Percentiles rank a stretch among this genome's conserved stretches.
Evolutionary conservation across 2,888 invertebrate genomes (phyloP).

Genomic region (Calliphora vomitoria): DNA sequence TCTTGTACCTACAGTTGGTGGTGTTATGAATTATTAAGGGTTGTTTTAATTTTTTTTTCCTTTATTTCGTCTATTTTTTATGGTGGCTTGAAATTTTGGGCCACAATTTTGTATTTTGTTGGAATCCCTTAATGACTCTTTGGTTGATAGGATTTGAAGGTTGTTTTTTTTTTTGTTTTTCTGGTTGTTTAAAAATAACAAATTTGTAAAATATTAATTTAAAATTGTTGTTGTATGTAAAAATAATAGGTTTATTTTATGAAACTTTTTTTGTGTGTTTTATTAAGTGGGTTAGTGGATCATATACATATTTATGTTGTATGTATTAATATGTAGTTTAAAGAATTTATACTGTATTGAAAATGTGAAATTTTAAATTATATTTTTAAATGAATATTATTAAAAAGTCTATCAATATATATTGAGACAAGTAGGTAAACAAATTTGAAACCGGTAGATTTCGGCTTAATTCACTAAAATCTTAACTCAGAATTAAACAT

Average conservation of each 20-base stretch:
- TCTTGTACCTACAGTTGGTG: constrained; percentile 1
- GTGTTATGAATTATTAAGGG: constrained; percentile 68
- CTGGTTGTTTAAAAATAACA: constrained; percentile 26
- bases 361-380: too few species aligned
- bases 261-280: not conserved
- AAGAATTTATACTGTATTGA: not conserved
- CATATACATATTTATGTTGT: not conserved
- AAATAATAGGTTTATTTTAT: constrained; percentile 40
- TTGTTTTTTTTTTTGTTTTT: constrained; percentile 22
- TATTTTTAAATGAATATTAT: not conserved
- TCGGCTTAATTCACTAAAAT: too few species aligned
- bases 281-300: constrained; percentile 56
- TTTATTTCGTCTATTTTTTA: not conserved
- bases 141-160: constrained; percentile 75
- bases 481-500: too few species aligned
- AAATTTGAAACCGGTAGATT: too few species aligned
- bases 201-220: constrained; percentile 79
- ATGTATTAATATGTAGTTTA: not conserved
- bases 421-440: too few species aligned
- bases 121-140: constrained; percentile 81
- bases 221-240: constrained; percentile 73
- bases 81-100: constrained; percentile 43
- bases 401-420: too few species aligned
- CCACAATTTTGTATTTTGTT: constrained; percentile 55
- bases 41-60: constrained; percentile 48